These are phyloP conservation scores for Myotis findleyi DNA, from an alignment of 2,797 vertebrate genomes.

Conservation along the genomic window DNA sequence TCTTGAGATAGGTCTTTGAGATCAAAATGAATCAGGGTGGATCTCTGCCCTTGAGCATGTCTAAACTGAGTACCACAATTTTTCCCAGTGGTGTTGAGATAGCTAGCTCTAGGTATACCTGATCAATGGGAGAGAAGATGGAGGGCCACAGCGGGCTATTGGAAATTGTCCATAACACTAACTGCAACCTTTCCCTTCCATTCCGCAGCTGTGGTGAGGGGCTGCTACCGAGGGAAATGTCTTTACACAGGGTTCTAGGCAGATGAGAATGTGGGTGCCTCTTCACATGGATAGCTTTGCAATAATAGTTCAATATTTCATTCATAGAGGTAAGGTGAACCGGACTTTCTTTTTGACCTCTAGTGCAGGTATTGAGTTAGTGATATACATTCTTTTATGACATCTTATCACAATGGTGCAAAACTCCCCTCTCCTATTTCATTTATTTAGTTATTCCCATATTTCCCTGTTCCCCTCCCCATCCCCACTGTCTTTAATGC, in stretches of 20 bases:
- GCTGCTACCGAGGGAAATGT: background rate
- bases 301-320: background rate
- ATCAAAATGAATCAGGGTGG: background rate
- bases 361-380: background rate
- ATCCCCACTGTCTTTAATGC: background rate
- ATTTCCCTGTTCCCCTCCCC: background rate
- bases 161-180: background rate
- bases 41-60: background rate
- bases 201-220: background rate
- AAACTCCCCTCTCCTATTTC: background rate
- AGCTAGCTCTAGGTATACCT: background rate
- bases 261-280: background rate
- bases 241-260: background rate
- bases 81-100: background rate
- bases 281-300: background rate
- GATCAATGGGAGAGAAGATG: background rate
- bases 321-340: background rate
- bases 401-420: background rate
- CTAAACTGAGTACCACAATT: background rate
- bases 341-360: constrained; percentile 9
- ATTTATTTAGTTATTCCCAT: background rate
- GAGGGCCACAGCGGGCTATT: background rate
- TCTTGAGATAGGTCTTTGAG: background rate
- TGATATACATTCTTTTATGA: background rate
- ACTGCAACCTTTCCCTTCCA: background rate